Conservation (phyloP, 2,797 vertebrate species). For the Tragopan temminckii region DNA sequence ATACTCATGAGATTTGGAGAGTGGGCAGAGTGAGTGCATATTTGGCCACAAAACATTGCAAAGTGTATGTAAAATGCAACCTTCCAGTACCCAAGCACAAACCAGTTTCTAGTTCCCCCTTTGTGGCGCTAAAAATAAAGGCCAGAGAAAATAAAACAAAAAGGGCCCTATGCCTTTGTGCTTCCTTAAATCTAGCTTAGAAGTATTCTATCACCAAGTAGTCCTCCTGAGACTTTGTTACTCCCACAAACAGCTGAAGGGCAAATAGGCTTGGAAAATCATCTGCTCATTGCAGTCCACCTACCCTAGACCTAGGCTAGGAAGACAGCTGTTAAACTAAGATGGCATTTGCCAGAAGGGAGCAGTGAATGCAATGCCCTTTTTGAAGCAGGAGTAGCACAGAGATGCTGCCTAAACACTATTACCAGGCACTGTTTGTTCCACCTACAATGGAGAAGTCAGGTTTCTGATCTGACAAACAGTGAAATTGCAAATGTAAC, state of each 20-base stretch:
- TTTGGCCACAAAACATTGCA: neutral
- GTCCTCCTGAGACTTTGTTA: neutral
- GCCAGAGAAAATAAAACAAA: neutral
- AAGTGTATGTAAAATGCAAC: neutral
- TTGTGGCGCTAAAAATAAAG: neutral
- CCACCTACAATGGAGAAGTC: neutral
- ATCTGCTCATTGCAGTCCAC: neutral
- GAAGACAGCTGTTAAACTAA: neutral
- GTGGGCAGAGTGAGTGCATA: neutral
- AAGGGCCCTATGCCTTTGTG: accelerated
- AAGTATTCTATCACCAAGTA: neutral
- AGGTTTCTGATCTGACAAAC: neutral
- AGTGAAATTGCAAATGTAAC: neutral
- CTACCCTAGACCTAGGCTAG: neutral
- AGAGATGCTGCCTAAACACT: neutral
- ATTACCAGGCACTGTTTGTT: neutral
- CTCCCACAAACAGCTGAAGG: neutral
- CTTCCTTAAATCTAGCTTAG: neutral
- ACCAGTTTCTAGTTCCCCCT: neutral
- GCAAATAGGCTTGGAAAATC: neutral
- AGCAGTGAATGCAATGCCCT: neutral
- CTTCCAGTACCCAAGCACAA: neutral
- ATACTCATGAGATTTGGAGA: neutral
- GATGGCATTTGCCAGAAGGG: neutral
- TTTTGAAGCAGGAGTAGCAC: neutral